A percentile compares a stretch with the other conserved stretches of the same genome.
Evolutionary conservation across 2,797 vertebrate species (phyloP).

Genomic region (Syngnathus acus): DNA sequence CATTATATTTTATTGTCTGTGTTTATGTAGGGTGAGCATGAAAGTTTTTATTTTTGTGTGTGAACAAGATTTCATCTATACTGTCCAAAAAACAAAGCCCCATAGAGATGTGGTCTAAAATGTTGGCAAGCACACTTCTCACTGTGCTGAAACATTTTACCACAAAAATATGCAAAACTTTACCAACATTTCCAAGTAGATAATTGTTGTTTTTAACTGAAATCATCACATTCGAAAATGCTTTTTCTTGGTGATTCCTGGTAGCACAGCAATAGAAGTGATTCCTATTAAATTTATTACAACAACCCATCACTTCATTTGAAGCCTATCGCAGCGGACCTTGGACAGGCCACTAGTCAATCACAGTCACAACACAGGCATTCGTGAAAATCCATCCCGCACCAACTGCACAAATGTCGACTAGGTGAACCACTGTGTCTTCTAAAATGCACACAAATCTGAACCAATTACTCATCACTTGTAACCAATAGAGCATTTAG

Average conservation of each 20-base stretch:
- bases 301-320: background rate
- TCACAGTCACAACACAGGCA: background rate
- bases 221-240: background rate
- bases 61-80: too few species aligned
- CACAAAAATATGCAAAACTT: too few species aligned
- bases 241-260: background rate
- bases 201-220: background rate
- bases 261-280: background rate
- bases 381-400: background rate
- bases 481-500: background rate
- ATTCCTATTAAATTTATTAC: background rate
- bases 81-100: too few species aligned
- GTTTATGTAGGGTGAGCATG: background rate
- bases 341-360: background rate
- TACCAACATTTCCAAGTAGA: too few species aligned
- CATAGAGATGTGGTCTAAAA: too few species aligned
- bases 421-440: background rate
- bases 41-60: background rate
- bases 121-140: background rate
- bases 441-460: constrained; percentile 12
- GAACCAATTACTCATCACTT: background rate
- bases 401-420: background rate
- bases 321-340: background rate
- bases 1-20: background rate
- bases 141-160: background rate